Base-by-base conservation (phyloP, 2,113 vertebrate genomes). In the Phasianus colchicus region DNA sequence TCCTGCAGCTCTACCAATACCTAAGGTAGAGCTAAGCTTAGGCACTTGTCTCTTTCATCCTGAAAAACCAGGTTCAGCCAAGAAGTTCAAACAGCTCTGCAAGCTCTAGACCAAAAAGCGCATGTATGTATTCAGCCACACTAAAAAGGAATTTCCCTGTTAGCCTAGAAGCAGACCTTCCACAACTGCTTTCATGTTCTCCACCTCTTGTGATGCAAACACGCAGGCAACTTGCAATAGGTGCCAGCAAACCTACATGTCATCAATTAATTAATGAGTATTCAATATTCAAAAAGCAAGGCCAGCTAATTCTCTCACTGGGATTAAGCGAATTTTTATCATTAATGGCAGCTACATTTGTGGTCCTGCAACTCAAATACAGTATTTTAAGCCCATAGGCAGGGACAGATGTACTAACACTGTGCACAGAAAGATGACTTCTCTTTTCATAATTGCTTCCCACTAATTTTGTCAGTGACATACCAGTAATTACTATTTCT, bases 401-500 rank as follows among this genome's bases (percentile, higher is more conserved):
- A 93, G 27, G 24, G 24, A 54, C n/a, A 86, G 42, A 42, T 81
- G 82, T 24, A 70, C 88, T 80, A 55, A 63, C 74, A 43, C 80
- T 90, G 57, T 32, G 90, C 88, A 77, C 61, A 75, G 86, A 63
- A 92, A 77, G 91, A 86, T 11, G 2, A 72, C 71, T 90, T 88
- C 47, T 69, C 76, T 88, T 90, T 88, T 88, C 86, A 78, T 87
- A 71, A 65, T 86, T 34, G 15, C 50, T 92, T 96, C 93, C 72
- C 61, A 77, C 70, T 90, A 78, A 90, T 94, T 92, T 67, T 72
- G 57, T 82, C 90, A 88, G 70, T 83, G 86, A 54, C 73, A 61
- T 54, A 75, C 57, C 65, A 74, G 66, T 92, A 94, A 93, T 95
- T 94, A 91, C 80, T 70, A 66, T 74, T 94, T 83, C 76, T 90